These are phyloP conservation scores for Garra rufa DNA, from an alignment of 2,113 vertebrate species.

Conservation along the genomic window DNA sequence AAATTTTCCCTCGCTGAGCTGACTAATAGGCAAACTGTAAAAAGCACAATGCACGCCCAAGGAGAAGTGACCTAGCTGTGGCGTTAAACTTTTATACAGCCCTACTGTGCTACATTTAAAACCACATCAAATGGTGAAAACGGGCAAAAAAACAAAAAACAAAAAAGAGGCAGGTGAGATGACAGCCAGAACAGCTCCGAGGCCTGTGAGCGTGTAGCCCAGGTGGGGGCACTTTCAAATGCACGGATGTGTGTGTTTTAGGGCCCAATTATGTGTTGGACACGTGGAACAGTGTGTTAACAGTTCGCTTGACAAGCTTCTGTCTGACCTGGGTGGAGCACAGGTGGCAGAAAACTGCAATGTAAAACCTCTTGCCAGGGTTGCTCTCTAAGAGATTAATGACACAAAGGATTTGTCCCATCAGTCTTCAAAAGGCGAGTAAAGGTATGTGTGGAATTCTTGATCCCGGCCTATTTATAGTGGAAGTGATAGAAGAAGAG, in stretches of 20 bases:
- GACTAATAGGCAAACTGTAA: slow-evolving; percentile 74
- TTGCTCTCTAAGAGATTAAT: slow-evolving; percentile 71
- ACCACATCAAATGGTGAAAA: slow-evolving; percentile 63
- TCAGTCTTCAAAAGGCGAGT: slow-evolving; percentile 74
- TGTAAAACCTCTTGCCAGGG: slow-evolving; percentile 73
- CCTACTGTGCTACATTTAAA: slow-evolving; percentile 65
- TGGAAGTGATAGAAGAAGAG: slow-evolving; percentile 74
- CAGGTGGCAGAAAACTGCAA: slow-evolving; percentile 69
- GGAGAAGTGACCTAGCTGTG: slow-evolving; percentile 69
- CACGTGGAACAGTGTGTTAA: slow-evolving; percentile 63
- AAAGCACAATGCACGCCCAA: slow-evolving; percentile 68
- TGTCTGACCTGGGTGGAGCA: slow-evolving; percentile 47
- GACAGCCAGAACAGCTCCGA: slow-evolving; percentile 46
- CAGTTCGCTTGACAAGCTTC: slow-evolving; percentile 71
- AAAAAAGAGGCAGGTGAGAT: slow-evolving; percentile 48
- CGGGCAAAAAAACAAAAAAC: too few relatives aligned
- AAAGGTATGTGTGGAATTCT: slow-evolving; percentile 71
- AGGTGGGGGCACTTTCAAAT: slow-evolving; percentile 6
- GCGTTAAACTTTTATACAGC: slow-evolving; percentile 70
- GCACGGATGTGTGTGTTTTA: slow-evolving; percentile 47
- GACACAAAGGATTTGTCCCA: slow-evolving; percentile 75
- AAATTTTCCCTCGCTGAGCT: slow-evolving; percentile 66
- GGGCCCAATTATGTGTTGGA: slow-evolving; percentile 44
- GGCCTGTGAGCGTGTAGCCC: background rate
- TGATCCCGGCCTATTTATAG: slow-evolving; percentile 76